A percentile compares a stretch with the other conserved stretches of the same genome.
Conservation (phyloP, 2,113 vertebrate genomes). For the Lichenostomus cassidix region DNA sequence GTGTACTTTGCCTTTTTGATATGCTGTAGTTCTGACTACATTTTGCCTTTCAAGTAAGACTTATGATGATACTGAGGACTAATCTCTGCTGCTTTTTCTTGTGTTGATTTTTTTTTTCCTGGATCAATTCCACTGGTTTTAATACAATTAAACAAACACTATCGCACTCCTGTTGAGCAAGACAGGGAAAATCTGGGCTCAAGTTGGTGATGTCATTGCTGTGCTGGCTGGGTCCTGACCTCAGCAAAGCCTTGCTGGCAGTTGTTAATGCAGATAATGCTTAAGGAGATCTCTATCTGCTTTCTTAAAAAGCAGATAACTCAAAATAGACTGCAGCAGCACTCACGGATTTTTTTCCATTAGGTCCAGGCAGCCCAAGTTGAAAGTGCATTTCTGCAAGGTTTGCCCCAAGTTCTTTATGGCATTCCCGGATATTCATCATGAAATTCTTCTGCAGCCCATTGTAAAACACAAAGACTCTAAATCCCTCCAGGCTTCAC, state of each 20-base stretch:
- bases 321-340: background rate
- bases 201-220: background rate
- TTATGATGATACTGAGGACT: background rate
- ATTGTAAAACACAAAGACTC: constrained; percentile 21
- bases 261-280: constrained; percentile 2
- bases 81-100: background rate
- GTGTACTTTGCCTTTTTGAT: background rate
- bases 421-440: background rate
- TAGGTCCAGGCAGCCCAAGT: background rate
- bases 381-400: background rate
- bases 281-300: background rate
- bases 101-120: background rate
- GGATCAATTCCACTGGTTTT: background rate
- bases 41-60: background rate
- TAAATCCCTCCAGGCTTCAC: constrained; percentile 37
- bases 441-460: constrained; percentile 27
- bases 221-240: background rate
- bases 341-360: background rate
- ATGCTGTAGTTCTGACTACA: background rate
- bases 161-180: background rate
- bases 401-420: background rate
- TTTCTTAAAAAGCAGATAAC: constrained; percentile 6
- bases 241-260: background rate
- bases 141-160: background rate
- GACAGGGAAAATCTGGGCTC: background rate